Percentiles rank a stretch among this genome's conserved stretches.
These are phyloP conservation scores for Oncorhynchus masou DNA, from an alignment of 2,113 vertebrate species.

Conservation along the genomic window DNA sequence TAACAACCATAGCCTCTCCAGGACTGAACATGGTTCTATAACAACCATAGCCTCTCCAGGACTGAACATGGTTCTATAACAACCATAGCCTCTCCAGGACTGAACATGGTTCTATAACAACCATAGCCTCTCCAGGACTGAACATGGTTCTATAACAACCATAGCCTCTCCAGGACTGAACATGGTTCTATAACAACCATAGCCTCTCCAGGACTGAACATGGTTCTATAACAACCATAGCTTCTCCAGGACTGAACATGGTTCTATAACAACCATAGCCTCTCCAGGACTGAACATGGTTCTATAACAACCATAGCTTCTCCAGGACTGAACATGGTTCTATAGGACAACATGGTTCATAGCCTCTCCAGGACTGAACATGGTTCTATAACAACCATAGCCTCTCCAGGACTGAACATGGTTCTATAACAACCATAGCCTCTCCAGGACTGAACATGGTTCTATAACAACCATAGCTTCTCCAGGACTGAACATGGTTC, in stretches of 20 bases:
- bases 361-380: not conserved
- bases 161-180: no score
- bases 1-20: not conserved
- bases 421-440: not conserved
- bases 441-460: not conserved
- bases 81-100: not conserved
- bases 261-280: not conserved
- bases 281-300: not conserved
- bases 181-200: not conserved
- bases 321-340: not conserved
- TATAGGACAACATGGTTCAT: not conserved
- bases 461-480: no score
- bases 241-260: not conserved
- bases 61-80: not conserved
- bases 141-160: no score
- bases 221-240: no score
- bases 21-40: no score
- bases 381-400: no score
- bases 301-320: no score
- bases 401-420: not conserved
- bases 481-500: not conserved
- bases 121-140: not conserved
- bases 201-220: not conserved
- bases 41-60: not conserved
- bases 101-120: not conserved